Conservation (phyloP, 2,797 vertebrate species). For the Pempheris klunzingeri region DNA sequence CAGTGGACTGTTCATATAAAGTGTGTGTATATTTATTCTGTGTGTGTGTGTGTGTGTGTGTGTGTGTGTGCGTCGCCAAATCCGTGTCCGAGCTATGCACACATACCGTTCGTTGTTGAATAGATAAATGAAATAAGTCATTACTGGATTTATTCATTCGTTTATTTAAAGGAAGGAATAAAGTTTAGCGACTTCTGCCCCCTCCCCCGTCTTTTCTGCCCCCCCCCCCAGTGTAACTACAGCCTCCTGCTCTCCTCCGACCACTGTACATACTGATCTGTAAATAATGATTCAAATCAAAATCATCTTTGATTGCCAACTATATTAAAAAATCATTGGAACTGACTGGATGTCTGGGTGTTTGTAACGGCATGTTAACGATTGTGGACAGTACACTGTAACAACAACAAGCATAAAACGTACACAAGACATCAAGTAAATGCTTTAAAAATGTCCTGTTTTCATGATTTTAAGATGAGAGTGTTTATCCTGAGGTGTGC, state of each 20-base stretch:
- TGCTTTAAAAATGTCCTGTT: no score
- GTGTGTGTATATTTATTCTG: conserved; percentile 70
- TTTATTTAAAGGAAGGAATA: conserved; percentile 49
- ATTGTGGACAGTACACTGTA: no score
- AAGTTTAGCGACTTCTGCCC: conserved; percentile 38
- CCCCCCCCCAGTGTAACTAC: conserved; percentile 41
- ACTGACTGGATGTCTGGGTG: conserved; percentile 33
- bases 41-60: conserved; percentile 37
- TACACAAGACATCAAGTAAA: no score
- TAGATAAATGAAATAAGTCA: conserved; percentile 41
- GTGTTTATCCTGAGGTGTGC: no score
- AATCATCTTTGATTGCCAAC: conserved; percentile 80
- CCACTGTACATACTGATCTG: conserved; percentile 82
- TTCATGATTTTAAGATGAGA: no score
- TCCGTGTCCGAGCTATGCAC: conserved; percentile 71
- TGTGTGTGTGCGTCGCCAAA: conserved; percentile 46
- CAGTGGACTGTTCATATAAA: conserved; percentile 59
- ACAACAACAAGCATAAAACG: no score
- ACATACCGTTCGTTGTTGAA: conserved; percentile 47
- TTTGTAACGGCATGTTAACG: neutral
- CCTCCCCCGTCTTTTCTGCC: no score
- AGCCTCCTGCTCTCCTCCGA: conserved; percentile 62
- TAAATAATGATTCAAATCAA: conserved; percentile 79
- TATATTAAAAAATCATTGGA: conserved; percentile 77
- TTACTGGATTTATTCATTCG: conserved; percentile 35